Percentiles rank a stretch among this genome's conserved stretches.
phyloP scores from a whole-genome alignment of 2,113 vertebrate genomes.

The Nothoprocta pentlandii region DNA sequence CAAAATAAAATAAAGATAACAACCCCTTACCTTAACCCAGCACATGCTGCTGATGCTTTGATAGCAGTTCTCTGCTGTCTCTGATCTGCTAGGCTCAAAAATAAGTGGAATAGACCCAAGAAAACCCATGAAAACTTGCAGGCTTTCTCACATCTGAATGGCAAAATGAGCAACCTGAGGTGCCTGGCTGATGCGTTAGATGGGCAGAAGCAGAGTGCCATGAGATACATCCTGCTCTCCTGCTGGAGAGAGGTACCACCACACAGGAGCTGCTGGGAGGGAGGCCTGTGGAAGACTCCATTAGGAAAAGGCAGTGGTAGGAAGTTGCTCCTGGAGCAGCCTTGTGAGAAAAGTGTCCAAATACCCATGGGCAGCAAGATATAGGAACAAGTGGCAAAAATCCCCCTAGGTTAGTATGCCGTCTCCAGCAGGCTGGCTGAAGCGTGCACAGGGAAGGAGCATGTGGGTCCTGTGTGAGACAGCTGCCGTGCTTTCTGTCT shows the following conservation, averaged over 20 bases:
- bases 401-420: not conserved
- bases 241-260: not conserved
- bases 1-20: not conserved
- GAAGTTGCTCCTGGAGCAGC: not conserved
- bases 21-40: not conserved
- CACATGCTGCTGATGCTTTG: not conserved
- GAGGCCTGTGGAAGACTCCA: not conserved
- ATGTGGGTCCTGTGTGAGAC: not conserved
- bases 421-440: not conserved
- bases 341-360: not conserved
- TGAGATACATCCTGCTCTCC: not conserved
- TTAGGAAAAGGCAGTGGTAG: not conserved
- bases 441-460: not conserved
- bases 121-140: not conserved
- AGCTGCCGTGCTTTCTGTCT: not conserved
- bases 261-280: not conserved
- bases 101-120: not conserved
- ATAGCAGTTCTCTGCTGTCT: not conserved
- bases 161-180: fast-evolving
- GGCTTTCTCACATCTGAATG: not conserved
- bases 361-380: not conserved
- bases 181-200: not conserved
- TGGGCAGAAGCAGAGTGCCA: not conserved
- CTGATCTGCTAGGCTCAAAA: not conserved
- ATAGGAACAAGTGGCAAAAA: not conserved